Base-by-base conservation (phyloP, 30 jellyfish, hydroid and myxozoan species). In the Aurelia coerulea region DNA sequence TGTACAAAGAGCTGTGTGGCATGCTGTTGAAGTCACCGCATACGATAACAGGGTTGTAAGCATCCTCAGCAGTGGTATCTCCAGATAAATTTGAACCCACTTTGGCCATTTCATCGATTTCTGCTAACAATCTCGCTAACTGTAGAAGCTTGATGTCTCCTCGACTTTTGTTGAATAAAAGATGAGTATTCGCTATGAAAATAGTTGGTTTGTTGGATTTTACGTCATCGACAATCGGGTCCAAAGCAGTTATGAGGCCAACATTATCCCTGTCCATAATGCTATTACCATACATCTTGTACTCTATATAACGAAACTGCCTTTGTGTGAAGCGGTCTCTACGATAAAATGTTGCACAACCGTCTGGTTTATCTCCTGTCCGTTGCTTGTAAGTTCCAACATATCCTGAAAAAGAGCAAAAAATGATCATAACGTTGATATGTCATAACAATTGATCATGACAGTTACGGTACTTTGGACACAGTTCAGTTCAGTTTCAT, bases 71-170 rank as follows among this genome's bases (percentile, higher is more conserved):
- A 0, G 91, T 35, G 31, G 83, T 68, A 64, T 87, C 35, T 16
- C 32, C 10, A 15, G 81, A 65, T 65, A 46, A 59, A 62, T 79
- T 53, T 23, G 89, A 49, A 53, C 46, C 14, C 6, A 68, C 39
- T 19, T 65, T 68, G 23, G 96, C 84, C 62, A 89, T 42, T 73
- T 86, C 84, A 51, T 90, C 97, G 37, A 95, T 83, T 82, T 95
- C 99, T 16, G 98, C 97, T 17, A 95, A 66, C 62, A 95, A 86
- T 41, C 58, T 78, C 15, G 97, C 97, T 3, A 95, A 88, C 78
- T 95, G 99, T 4, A 92, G 79, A 29, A 95, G 91, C 50, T 95
- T 95, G 29, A 95, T 90, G 78, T 95, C 99, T 7, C 99, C 99
- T 1, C 99, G 89, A 16, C 90, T 95, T 46, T 69, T 79, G 84